Evolutionary conservation across 2,797 vertebrate species (phyloP).

Genomic region (Schizopygopsis pylzovi): DNA sequence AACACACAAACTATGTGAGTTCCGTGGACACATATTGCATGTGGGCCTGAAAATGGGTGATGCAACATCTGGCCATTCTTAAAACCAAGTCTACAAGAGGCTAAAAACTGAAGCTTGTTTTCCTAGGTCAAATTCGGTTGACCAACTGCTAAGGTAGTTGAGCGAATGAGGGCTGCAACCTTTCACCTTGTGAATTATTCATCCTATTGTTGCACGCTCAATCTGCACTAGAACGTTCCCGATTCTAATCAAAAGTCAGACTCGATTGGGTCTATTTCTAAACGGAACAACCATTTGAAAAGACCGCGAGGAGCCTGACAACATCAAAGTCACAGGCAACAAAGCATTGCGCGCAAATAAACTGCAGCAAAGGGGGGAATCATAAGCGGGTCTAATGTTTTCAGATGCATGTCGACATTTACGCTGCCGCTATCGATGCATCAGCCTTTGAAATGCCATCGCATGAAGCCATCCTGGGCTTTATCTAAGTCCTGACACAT

Average conservation of each 20-base stretch:
- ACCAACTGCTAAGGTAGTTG: constrained; percentile 71
- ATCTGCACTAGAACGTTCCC: not conserved
- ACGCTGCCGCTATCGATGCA: constrained; percentile 55
- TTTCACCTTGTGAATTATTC: constrained; percentile 64
- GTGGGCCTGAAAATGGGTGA: constrained; percentile 34
- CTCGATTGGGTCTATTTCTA: not conserved
- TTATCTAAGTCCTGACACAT: constrained; percentile 49
- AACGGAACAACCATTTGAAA: not conserved
- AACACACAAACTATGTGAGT: not conserved
- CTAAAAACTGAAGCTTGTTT: constrained; percentile 61
- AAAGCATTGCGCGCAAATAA: constrained; percentile 17
- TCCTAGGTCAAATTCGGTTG: constrained; percentile 72
- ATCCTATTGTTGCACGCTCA: not conserved
- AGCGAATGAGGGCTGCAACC: constrained; percentile 74
- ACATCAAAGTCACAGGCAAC: constrained; percentile 42
- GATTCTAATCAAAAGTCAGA: not conserved
- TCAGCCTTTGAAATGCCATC: constrained; percentile 52
- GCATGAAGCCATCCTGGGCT: constrained; percentile 46
- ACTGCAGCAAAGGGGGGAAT: constrained; percentile 9
- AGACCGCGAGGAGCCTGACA: constrained; percentile 2
- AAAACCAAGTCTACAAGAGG: constrained; percentile 43
- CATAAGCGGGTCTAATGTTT: constrained; percentile 42
- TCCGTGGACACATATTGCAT: constrained; percentile 5
- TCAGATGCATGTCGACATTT: constrained; percentile 54
- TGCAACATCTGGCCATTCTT: constrained; percentile 17